Percentiles rank a stretch among this genome's conserved stretches.
These are phyloP conservation scores for Cataglyphis cursor DNA, from an alignment of 2,888 invertebrate genomes.

Conservation along the genomic window DNA sequence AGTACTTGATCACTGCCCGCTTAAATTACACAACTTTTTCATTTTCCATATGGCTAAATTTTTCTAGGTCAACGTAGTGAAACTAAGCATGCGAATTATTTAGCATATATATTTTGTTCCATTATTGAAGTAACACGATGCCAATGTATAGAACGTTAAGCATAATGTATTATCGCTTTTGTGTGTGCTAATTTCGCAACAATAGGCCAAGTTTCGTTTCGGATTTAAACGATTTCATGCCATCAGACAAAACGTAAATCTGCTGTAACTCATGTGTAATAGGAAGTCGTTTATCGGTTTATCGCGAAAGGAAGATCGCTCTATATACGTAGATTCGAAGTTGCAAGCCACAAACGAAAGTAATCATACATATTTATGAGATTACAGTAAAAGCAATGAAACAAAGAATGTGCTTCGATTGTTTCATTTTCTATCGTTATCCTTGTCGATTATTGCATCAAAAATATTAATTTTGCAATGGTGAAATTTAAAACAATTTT, in stretches of 20 bases:
- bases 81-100: slow-evolving; percentile 41
- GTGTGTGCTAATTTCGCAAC: slow-evolving; percentile 11
- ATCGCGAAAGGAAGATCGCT: slow-evolving; percentile 68
- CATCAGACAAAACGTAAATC: slow-evolving; percentile 26
- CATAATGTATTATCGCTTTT: not conserved
- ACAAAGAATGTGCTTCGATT: slow-evolving; percentile 45
- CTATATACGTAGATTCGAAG: slow-evolving; percentile 64
- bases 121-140: slow-evolving; percentile 14
- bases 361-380: slow-evolving; percentile 71
- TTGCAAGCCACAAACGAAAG: slow-evolving; percentile 60
- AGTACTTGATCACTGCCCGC: not conserved
- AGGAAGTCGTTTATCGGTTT: slow-evolving; percentile 58
- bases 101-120: slow-evolving; percentile 21
- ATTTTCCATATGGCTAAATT: slow-evolving; percentile 26
- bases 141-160: slow-evolving; percentile 8
- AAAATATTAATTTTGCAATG: slow-evolving; percentile 14
- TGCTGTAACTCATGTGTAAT: slow-evolving; percentile 58
- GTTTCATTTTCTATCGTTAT: slow-evolving; percentile 48
- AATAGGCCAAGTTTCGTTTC: not conserved
- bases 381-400: slow-evolving; percentile 62
- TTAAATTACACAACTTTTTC: slow-evolving; percentile 4
- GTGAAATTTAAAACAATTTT: not conserved
- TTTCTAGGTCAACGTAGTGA: slow-evolving; percentile 34
- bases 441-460: slow-evolving; percentile 3
- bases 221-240: not conserved